These are phyloP conservation scores for Drosophila melanica DNA, from an alignment of 1,140 invertebrate genomes.

Conservation along the genomic window DNA sequence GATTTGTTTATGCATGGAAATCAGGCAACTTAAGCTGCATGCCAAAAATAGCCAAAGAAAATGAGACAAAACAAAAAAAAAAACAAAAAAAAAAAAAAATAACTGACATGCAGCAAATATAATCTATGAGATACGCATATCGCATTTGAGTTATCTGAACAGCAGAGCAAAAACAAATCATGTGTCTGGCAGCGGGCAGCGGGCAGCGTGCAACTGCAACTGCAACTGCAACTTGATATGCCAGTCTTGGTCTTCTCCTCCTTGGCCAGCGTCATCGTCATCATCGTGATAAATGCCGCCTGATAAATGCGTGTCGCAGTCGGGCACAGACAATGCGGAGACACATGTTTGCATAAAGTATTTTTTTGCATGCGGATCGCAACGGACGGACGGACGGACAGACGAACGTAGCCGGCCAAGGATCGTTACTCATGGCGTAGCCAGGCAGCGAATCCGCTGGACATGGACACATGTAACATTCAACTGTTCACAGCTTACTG, in stretches of 20 bases:
- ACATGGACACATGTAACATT: conserved; percentile 71
- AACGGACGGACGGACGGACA: neutral
- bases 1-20: conserved; percentile 68
- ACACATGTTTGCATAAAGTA: conserved; percentile 76
- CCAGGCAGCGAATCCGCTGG: conserved; percentile 51
- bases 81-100: conserved; percentile 11
- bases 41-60: conserved; percentile 69
- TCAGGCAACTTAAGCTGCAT: conserved; percentile 17
- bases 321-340: conserved; percentile 75
- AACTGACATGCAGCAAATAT: conserved; percentile 50
- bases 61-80: conserved; percentile 11
- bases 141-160: conserved; percentile 79
- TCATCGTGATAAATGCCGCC: conserved; percentile 73
- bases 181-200: conserved; percentile 26
- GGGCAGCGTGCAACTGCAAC: conserved; percentile 52
- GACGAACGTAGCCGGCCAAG: conserved; percentile 3
- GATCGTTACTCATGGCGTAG: conserved; percentile 44
- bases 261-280: conserved; percentile 31
- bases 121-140: conserved; percentile 81
- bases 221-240: conserved; percentile 70
- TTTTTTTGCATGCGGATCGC: conserved; percentile 54
- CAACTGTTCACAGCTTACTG: conserved; percentile 61
- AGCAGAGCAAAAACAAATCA: conserved; percentile 61
- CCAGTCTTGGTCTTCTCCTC: conserved; percentile 38
- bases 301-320: conserved; percentile 79